phyloP scores from a whole-genome alignment of 2,797 vertebrate species.

The Falco rusticolus region DNA sequence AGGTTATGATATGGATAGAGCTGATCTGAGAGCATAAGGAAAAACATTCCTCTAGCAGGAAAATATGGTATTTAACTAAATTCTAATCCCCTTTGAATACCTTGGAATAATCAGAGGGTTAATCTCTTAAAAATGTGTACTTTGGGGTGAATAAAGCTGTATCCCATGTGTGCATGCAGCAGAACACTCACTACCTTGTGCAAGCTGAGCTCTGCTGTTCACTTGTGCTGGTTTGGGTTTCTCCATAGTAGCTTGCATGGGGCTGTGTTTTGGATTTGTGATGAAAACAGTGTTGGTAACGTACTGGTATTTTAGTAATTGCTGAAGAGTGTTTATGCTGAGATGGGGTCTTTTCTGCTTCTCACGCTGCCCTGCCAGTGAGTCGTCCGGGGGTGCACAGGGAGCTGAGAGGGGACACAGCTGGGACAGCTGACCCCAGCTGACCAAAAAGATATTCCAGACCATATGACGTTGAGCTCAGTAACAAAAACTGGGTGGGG shows the following conservation, averaged over 20 bases:
- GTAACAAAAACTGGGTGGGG: neutral
- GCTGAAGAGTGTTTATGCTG: neutral
- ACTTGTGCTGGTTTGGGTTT: neutral
- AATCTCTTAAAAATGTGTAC: neutral
- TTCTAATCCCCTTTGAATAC: neutral
- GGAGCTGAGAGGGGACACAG: neutral
- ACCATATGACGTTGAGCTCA: rapidly evolving
- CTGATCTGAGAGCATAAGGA: neutral
- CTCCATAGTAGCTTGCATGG: neutral
- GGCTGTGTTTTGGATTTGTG: neutral
- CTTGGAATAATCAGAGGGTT: neutral
- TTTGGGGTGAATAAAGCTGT: neutral
- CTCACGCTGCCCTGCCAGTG: rapidly evolving
- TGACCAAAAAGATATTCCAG: neutral
- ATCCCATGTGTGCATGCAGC: neutral
- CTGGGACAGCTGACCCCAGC: neutral
- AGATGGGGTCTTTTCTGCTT: neutral
- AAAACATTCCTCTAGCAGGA: neutral
- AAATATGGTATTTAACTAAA: neutral
- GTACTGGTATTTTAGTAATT: neutral
- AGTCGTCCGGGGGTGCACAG: neutral
- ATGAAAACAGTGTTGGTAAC: neutral
- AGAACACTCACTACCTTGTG: neutral
- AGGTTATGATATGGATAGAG: neutral
- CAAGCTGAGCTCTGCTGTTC: neutral